These are phyloP conservation scores for Drosophila neotestacea DNA, from an alignment of 2,888 invertebrate genomes.

Conservation along the genomic window DNA sequence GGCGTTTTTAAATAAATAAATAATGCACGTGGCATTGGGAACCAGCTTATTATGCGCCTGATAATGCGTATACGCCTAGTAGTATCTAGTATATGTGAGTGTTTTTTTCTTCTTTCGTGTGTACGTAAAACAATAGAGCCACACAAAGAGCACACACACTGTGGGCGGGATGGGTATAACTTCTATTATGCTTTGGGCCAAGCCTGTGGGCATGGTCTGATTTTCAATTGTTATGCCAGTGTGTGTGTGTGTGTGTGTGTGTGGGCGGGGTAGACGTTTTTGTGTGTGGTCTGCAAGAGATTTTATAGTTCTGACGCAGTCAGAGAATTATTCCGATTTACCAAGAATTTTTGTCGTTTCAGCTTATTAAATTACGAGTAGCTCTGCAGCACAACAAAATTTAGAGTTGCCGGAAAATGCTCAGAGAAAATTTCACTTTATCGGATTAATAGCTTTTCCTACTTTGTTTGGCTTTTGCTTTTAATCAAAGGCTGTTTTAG, in stretches of 20 bases:
- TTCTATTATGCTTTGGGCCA: slow-evolving; percentile 29
- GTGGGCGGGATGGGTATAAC: background rate
- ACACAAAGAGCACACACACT: slow-evolving; percentile 2
- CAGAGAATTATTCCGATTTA: slow-evolving; percentile 3
- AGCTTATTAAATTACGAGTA: slow-evolving; percentile 30
- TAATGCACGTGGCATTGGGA: slow-evolving; percentile 65
- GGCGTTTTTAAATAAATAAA: slow-evolving; percentile 76
- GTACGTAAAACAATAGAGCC: slow-evolving; percentile 40
- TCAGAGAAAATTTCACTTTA: background rate
- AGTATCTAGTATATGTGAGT: slow-evolving; percentile 13
- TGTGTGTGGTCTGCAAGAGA: slow-evolving; percentile 1
- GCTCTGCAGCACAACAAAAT: background rate
- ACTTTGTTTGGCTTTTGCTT: background rate
- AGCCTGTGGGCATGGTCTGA: slow-evolving; percentile 27
- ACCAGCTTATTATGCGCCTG: slow-evolving; percentile 64
- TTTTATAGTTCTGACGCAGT: slow-evolving; percentile 32
- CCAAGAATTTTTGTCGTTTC: background rate
- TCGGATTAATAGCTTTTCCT: background rate
- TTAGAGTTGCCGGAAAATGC: background rate
- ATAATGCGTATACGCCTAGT: slow-evolving; percentile 67
- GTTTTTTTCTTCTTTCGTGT: background rate
- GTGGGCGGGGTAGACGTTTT: background rate
- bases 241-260: no score
- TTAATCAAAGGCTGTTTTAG: background rate
- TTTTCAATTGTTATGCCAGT: slow-evolving; percentile 37